Base-by-base conservation (phyloP, 2,888 invertebrate genomes). In the Boloria euphrosyne region DNA sequence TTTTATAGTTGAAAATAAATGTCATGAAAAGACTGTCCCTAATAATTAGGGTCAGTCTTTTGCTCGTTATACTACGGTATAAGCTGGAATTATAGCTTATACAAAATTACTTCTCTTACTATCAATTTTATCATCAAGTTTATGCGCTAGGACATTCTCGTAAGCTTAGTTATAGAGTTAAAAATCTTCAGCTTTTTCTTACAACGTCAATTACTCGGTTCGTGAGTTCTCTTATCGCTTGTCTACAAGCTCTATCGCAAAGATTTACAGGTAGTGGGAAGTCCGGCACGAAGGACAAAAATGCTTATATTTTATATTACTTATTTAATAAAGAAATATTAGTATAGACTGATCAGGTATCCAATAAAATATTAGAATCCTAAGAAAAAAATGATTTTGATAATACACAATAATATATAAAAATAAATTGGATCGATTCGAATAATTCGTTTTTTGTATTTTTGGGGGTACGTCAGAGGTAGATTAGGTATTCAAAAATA, bases 131-230 rank as follows among this genome's bases (percentile, higher is more conserved):
- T 73, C 78, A 83, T 83, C 81, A 78, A 75, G 72, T 79, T 80
- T 81, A 81, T 79, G 76, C 76, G 74, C 73, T 71, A 74, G 72
- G 76, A 78, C 74, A 76, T 72, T 75, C 74, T 76, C 76, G 75
- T 78, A 76, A 75, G 71, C 75, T 75, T 76, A 71, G 74, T 72
- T 75, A 77, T 78, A 75, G 74, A 77, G 78, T 78, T 53, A 78
- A 79, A 81, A 78, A 80, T 77, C 79, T 79, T 78, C 77, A 76
- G 79, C 78, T 81, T 82, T 38, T 80, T 83, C 82, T 82, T 86
- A 87, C 85, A 85, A 85, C 84, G 87, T 88, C 89, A 89, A 90
- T 89, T 89, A 89, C 84, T 79, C 73, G 75, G 82, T 81, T 85
- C 87, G 86, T 85, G 86, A 81, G 78, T 72, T 66, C 75, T 74